These are phyloP conservation scores for Cotesia vestalis DNA, from an alignment of 1,140 invertebrate genomes.

Conservation along the genomic window DNA sequence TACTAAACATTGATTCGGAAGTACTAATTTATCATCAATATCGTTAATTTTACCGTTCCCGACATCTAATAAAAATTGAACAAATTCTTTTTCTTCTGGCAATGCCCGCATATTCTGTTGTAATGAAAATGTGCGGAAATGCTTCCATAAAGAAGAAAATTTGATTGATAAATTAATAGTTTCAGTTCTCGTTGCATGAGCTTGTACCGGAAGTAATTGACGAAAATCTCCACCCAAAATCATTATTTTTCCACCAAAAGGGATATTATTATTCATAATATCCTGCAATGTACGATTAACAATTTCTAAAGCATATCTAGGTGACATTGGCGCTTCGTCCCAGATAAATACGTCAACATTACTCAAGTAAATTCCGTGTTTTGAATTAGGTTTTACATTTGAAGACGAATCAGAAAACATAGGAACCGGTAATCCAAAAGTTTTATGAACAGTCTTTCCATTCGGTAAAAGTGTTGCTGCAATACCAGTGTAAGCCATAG, in stretches of 20 bases:
- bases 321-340: conserved; percentile 46
- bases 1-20: conserved; percentile 30
- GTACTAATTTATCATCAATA: conserved; percentile 16
- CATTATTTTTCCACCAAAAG: conserved; percentile 42
- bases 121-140: conserved; percentile 32
- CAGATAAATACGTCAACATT: no score
- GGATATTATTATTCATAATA: conserved; percentile 37
- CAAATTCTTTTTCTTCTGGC: conserved; percentile 31
- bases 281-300: conserved; percentile 42
- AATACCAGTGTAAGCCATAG: no score
- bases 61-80: conserved; percentile 36
- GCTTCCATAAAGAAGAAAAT: conserved; percentile 31
- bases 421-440: no score
- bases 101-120: conserved; percentile 31
- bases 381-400: no score
- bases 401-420: no score
- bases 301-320: conserved; percentile 30
- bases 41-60: conserved; percentile 33
- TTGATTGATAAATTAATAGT: conserved; percentile 37
- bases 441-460: no score
- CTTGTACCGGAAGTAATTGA: conserved; percentile 18
- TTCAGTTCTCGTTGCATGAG: conserved; percentile 29
- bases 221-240: conserved; percentile 42
- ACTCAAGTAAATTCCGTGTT: no score
- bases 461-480: no score